These are phyloP conservation scores for Oxyteleia sp. DNA, from an alignment of 2,888 invertebrate species.

Conservation along the genomic window DNA sequence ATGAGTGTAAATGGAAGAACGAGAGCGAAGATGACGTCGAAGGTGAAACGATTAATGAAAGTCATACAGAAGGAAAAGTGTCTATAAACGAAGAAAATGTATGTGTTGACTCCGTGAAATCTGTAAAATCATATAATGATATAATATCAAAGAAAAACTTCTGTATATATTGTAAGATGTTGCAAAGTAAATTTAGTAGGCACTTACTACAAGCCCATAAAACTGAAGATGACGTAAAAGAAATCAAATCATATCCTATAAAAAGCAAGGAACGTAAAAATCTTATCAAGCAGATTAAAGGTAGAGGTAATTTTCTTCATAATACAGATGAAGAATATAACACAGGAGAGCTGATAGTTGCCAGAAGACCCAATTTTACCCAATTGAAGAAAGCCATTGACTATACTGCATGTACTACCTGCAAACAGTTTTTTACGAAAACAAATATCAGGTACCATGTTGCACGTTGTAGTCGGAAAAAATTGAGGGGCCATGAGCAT, in stretches of 20 bases:
- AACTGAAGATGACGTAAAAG: conserved; percentile 32
- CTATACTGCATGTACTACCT: conserved; percentile 67
- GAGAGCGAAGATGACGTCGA: conserved; percentile 2
- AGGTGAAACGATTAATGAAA: not conserved
- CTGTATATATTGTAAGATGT: conserved; percentile 38
- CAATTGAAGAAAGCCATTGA: conserved; percentile 45
- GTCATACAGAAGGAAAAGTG: not conserved
- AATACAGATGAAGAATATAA: conserved; percentile 71
- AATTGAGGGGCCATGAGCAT: conserved; percentile 10
- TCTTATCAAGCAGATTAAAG: conserved; percentile 5
- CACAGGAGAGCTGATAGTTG: conserved; percentile 72
- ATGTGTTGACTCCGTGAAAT: conserved; percentile 13
- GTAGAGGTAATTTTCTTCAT: conserved; percentile 71
- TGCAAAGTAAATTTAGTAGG: conserved; percentile 23
- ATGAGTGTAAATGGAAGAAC: too few relatives aligned
- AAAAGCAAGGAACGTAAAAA: conserved; percentile 5
- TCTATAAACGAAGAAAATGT: conserved; percentile 8
- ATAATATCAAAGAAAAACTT: conserved; percentile 30
- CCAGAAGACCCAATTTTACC: conserved; percentile 63
- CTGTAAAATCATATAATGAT: conserved; percentile 3
- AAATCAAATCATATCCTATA: not conserved
- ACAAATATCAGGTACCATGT: conserved; percentile 68
- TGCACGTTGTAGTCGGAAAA: conserved; percentile 12
- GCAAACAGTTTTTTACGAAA: conserved; percentile 72
- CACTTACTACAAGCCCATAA: conserved; percentile 38